Evolutionary conservation across 30 jellyfish, hydroid and myxozoan species (phyloP).

Genomic region (Turritopsis rubra): DNA sequence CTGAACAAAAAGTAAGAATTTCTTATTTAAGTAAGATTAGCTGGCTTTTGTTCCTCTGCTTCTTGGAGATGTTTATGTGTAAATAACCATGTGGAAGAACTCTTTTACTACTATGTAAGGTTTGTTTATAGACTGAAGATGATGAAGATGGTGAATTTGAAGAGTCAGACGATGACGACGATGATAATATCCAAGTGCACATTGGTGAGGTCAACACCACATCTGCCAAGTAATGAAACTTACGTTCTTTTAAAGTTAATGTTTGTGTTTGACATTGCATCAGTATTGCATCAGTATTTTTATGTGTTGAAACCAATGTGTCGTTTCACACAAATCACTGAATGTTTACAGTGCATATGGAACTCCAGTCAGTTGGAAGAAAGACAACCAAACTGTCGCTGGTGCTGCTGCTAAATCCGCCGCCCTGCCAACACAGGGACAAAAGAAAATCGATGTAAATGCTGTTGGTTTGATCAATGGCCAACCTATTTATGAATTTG

Average conservation of each 20-base stretch:
- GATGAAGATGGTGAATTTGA: conserved; percentile 92
- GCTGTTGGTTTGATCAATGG: conserved; percentile 89
- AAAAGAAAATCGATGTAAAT: conserved; percentile 71
- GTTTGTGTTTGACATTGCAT: too few species aligned
- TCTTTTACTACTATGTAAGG: too few species aligned
- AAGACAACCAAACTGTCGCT: conserved; percentile 44
- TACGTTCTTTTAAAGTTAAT: not conserved
- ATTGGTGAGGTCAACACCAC: conserved; percentile 83
- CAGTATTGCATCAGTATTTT: too few species aligned
- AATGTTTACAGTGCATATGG: conserved; percentile 33
- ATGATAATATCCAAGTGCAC: conserved; percentile 94
- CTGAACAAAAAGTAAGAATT: not conserved
- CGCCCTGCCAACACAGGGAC: conserved; percentile 48
- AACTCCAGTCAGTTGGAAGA: conserved; percentile 36
- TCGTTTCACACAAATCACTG: too few species aligned
- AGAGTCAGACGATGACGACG: conserved; percentile 96
- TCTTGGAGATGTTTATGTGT: not conserved
- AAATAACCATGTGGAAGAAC: not conserved
- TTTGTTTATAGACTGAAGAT: conserved; percentile 27
- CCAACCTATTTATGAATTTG: conserved; percentile 93
- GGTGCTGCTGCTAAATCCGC: conserved; percentile 58
- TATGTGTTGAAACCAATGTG: not conserved
- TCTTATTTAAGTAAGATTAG: not conserved
- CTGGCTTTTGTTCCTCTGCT: not conserved
- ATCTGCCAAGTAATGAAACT: conserved; percentile 26